Base-by-base conservation (phyloP, 2,797 vertebrate genomes). In the Euthynnus affinis region DNA sequence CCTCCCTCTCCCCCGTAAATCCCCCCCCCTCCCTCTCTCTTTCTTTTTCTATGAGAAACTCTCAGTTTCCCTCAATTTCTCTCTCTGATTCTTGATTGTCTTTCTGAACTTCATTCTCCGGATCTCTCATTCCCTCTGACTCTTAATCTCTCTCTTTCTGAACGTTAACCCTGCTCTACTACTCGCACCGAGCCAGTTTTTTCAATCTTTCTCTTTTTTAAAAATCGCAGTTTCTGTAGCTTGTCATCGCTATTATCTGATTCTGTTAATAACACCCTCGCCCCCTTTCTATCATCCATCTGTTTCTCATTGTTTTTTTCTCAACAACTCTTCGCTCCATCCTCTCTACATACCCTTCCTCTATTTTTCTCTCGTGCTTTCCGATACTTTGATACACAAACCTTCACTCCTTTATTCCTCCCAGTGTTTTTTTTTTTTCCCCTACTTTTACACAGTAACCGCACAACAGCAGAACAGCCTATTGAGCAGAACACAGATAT, bases 401-500 rank as follows among this genome's bases (percentile, higher is more conserved):
- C 59, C 48, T 76, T 63, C 20, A 13, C 34, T 23, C 15, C 8
- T 53, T 52, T 52, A n/a, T 37, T 15, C 42, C 15, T 49, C 25
- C 72, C 61, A 18, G 29, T 32, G 2, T 72, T 74, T 76, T 78
- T 49, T 40, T 34, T 55, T 34, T 23, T 20, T 53, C 12, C 52
- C 49, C 55, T 5, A 61, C 22, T 70, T 82, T 73, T 27, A 27
- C 73, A 83, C 75, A 76, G 71, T 70, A 74, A 60, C 64, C 10
- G 48, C 82, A 88, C 59, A 77, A 20, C 52, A 82, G 76, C 85
- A 87, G 64, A 88, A 81, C 74, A 67, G 79, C 85, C 84, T 78
- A 82, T 91, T 90, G 86, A 94, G 84, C 71, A 78, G 59, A 89
- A 87, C 91, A 88, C 72, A 80, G 82, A 90, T 86, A 87, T 69